Percentiles rank a stretch among this genome's conserved stretches.
Conservation (phyloP, 23 tunicate genomes). For the Clavelina lepadiformis region DNA sequence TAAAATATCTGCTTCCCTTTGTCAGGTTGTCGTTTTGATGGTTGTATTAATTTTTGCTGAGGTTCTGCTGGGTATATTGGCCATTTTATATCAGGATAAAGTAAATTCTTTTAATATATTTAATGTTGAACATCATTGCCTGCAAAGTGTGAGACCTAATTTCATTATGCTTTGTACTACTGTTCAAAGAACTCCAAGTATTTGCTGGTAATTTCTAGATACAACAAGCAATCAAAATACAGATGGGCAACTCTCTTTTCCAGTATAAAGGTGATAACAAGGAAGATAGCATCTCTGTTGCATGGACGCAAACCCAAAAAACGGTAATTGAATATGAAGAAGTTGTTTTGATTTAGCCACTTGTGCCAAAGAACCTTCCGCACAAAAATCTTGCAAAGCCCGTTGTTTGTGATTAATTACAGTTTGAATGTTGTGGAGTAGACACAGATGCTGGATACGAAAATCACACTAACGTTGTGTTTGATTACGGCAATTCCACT, state of each 20-base stretch:
- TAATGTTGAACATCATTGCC: too few species aligned
- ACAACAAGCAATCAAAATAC: not conserved
- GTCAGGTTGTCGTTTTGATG: conserved; percentile 9
- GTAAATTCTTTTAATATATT: too few species aligned
- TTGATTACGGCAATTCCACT: not conserved
- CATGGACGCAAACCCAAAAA: conserved; percentile 16
- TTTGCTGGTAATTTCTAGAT: conserved; percentile 2
- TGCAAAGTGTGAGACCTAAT: too few species aligned
- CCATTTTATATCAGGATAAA: conserved; percentile 2
- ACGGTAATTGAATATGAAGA: too few species aligned
- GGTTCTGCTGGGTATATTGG: conserved; percentile 4
- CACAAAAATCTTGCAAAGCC: too few species aligned
- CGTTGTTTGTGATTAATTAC: too few species aligned
- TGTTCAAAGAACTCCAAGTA: not conserved
- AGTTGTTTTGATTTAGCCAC: too few species aligned
- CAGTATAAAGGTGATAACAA: conserved; percentile 6
- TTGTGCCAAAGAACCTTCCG: too few species aligned
- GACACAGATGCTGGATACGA: conserved; percentile 12
- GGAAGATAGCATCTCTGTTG: conserved; percentile 8
- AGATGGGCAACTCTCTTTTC: not conserved
- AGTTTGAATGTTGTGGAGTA: conserved; percentile 49
- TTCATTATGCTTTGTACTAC: too few species aligned
- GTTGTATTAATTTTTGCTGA: conserved; percentile 4
- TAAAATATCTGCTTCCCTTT: not conserved
- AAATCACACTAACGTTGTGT: conserved; percentile 17